Evolutionary conservation across 2,113 vertebrate species (phyloP).

Genomic region (Guaruba guarouba): DNA sequence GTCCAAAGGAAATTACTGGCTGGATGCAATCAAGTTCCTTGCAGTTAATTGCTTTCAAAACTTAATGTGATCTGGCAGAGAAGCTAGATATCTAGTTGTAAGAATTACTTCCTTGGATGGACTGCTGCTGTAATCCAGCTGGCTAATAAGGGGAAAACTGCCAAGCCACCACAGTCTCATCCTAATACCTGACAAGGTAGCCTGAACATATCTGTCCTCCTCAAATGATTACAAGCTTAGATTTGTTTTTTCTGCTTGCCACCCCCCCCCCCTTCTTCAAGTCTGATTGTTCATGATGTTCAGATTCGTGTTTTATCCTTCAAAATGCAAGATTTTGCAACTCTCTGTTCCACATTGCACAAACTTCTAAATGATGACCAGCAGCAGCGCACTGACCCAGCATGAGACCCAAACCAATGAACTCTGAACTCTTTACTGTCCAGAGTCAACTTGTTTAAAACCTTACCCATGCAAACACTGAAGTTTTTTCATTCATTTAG

Average conservation of each 20-base stretch:
- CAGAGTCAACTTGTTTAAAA: background rate
- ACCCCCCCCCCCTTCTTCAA: background rate
- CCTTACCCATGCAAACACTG: background rate
- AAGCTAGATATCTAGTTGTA: slow-evolving; percentile 1
- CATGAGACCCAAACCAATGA: background rate
- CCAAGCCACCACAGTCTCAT: background rate
- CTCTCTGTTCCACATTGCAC: background rate
- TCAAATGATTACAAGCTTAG: background rate
- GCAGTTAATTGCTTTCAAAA: slow-evolving; percentile 41
- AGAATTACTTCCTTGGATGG: background rate
- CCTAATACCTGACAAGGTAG: background rate
- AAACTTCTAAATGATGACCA: background rate
- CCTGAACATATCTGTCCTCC: background rate
- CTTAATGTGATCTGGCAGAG: slow-evolving; percentile 22
- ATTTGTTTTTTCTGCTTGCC: fast-evolving
- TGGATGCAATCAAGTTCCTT: slow-evolving; percentile 41
- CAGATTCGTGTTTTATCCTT: background rate
- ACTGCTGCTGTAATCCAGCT: background rate
- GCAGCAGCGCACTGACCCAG: background rate
- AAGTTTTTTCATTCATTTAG: background rate
- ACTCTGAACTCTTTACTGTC: background rate
- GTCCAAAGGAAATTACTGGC: slow-evolving; percentile 34
- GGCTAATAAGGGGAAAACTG: background rate
- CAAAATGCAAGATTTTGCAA: background rate
- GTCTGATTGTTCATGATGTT: background rate